phyloP scores from a whole-genome alignment of 2,797 vertebrate genomes.

The Sebastes glaucus region DNA sequence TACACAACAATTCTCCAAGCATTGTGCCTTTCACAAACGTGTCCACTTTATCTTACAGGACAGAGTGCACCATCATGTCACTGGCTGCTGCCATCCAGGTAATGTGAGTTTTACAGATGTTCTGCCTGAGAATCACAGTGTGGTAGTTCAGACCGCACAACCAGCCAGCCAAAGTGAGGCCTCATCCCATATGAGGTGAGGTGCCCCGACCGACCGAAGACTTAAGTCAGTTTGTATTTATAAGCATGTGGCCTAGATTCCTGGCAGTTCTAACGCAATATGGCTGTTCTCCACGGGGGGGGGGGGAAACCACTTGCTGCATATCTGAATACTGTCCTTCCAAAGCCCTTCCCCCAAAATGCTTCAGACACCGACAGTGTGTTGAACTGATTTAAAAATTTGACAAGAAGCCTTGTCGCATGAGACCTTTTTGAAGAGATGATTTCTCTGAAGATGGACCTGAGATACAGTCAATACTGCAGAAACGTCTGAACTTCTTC shows the following conservation, averaged over 20 bases:
- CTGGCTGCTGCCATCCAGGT: slow-evolving; percentile 86
- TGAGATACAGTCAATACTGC: slow-evolving; percentile 26
- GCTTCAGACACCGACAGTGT: slow-evolving; percentile 28
- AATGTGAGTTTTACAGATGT: slow-evolving; percentile 75
- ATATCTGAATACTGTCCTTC: slow-evolving; percentile 67
- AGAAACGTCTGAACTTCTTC: slow-evolving; percentile 16
- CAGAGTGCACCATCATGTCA: slow-evolving; percentile 87
- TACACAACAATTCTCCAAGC: background rate
- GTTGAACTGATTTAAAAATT: slow-evolving; percentile 8
- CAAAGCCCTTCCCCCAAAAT: slow-evolving; percentile 68
- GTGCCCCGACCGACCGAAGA: slow-evolving; percentile 38
- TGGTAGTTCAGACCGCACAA: slow-evolving; percentile 35
- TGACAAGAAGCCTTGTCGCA: slow-evolving; percentile 2
- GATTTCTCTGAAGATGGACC: slow-evolving; percentile 50
- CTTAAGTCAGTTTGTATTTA: slow-evolving; percentile 57
- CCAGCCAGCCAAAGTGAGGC: slow-evolving; percentile 57
- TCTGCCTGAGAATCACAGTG: slow-evolving; percentile 44
- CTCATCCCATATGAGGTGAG: slow-evolving; percentile 21
- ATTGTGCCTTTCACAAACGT: slow-evolving; percentile 59
- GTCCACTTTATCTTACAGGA: slow-evolving; percentile 83
- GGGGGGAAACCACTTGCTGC: slow-evolving; percentile 58
- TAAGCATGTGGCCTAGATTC: slow-evolving; percentile 72
- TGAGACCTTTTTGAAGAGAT: background rate
- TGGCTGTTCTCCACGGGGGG: slow-evolving; percentile 44
- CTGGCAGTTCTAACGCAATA: slow-evolving; percentile 59